phyloP scores from a whole-genome alignment of 2,113 vertebrate species.

The Euleptes europaea region DNA sequence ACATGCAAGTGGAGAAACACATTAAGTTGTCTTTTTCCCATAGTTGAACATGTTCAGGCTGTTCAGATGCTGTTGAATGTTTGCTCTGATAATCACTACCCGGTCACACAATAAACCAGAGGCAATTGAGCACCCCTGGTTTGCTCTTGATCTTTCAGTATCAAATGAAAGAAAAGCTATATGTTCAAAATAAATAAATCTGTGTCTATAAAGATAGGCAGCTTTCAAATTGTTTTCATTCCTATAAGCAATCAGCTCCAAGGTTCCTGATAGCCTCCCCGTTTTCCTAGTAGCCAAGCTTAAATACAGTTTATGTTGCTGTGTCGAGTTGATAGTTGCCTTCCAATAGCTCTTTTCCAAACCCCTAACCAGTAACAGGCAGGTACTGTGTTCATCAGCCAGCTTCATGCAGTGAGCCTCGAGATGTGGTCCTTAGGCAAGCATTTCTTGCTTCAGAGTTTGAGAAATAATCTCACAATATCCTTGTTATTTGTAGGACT shows the following conservation, averaged over 20 bases:
- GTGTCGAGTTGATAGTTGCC: background rate
- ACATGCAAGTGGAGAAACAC: too few species aligned
- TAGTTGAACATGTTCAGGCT: too few species aligned
- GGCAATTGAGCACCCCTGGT: background rate
- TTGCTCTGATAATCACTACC: too few species aligned
- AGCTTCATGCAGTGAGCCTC: background rate
- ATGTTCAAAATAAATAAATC: background rate
- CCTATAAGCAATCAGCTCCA: background rate
- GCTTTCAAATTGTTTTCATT: background rate
- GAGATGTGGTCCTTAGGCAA: background rate
- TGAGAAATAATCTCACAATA: background rate
- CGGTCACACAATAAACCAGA: too few species aligned
- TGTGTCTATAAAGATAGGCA: too few species aligned
- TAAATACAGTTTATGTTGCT: background rate
- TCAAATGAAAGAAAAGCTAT: background rate
- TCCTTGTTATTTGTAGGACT: background rate
- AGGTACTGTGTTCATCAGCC: background rate
- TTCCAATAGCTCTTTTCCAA: background rate
- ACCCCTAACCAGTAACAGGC: background rate
- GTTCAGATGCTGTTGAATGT: too few species aligned
- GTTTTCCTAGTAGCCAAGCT: background rate
- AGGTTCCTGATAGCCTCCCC: background rate
- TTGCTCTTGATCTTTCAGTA: background rate
- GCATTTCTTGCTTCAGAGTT: background rate
- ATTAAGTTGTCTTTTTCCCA: too few species aligned